phyloP scores from a whole-genome alignment of 2,797 vertebrate genomes.

The Parambassis ranga region DNA sequence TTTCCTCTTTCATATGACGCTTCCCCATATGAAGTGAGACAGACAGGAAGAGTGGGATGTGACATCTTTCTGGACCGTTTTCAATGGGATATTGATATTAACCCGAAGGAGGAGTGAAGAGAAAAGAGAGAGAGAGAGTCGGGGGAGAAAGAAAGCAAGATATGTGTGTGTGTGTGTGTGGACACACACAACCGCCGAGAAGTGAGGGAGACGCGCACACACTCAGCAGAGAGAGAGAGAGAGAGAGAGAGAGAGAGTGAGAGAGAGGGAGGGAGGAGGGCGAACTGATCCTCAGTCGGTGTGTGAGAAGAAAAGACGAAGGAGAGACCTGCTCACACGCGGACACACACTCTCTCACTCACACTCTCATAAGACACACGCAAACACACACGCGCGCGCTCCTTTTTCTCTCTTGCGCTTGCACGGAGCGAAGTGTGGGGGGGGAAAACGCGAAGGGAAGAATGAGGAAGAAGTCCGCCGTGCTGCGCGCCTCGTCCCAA shows the following conservation, averaged over 20 bases:
- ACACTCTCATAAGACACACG: background rate
- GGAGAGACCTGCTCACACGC: conserved; percentile 52
- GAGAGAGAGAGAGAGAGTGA: background rate
- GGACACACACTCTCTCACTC: background rate
- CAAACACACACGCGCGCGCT: background rate
- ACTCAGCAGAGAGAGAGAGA: background rate
- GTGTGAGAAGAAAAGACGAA: conserved; percentile 48
- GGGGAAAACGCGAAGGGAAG: conserved; percentile 62
- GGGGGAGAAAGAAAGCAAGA: background rate
- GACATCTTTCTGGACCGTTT: conserved; percentile 1
- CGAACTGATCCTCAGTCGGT: conserved; percentile 34
- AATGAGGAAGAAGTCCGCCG: conserved; percentile 81
- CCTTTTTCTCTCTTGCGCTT: conserved; percentile 18
- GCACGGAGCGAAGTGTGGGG: conserved; percentile 21
- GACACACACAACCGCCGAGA: background rate
- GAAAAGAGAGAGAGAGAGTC: background rate
- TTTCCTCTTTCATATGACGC: too few relatives aligned
- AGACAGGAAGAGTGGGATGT: background rate
- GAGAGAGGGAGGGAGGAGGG: conserved; percentile 9
- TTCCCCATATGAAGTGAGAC: too few relatives aligned
- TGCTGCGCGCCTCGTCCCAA: conserved; percentile 69
- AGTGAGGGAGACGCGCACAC: background rate
- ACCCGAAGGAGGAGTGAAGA: background rate
- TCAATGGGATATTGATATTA: background rate
- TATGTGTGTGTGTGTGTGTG: background rate